Evolutionary conservation across 2,113 vertebrate genomes (phyloP).

Genomic region (Climacteris rufus): DNA sequence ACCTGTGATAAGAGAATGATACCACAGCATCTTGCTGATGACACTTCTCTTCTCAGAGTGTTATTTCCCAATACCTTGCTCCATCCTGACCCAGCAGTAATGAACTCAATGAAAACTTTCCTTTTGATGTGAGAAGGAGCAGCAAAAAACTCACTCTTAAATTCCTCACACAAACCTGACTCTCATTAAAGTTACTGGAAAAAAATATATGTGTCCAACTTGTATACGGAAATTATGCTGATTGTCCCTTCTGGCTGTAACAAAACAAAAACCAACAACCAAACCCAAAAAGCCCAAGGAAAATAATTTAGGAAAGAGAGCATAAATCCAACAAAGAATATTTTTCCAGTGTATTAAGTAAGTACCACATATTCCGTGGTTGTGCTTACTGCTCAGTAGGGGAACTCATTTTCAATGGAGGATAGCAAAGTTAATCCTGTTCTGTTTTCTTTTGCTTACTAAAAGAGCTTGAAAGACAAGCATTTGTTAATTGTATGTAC

Average conservation of each 20-base stretch:
- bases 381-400: constrained; percentile 31
- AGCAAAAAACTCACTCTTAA: not conserved
- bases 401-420: constrained; percentile 40
- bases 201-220: not conserved
- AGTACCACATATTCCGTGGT: not conserved
- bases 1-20: constrained; percentile 15
- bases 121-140: constrained; percentile 19
- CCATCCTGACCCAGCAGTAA: constrained; percentile 20
- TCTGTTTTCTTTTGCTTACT: constrained; percentile 48
- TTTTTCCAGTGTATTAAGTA: constrained; percentile 36
- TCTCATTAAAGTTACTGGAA: constrained; percentile 25
- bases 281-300: not conserved
- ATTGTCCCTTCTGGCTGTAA: constrained; percentile 9
- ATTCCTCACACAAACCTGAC: not conserved
- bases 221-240: not conserved
- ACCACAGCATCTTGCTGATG: not conserved
- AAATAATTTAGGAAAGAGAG: not conserved
- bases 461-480: constrained; percentile 44
- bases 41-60: not conserved
- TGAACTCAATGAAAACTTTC: constrained; percentile 31
- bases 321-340: not conserved
- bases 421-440: constrained; percentile 40
- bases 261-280: not conserved
- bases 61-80: constrained; percentile 29
- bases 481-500: constrained; percentile 13